These are phyloP conservation scores for Cryptus viduatorius DNA, from an alignment of 2,888 invertebrate genomes.

Conservation along the genomic window DNA sequence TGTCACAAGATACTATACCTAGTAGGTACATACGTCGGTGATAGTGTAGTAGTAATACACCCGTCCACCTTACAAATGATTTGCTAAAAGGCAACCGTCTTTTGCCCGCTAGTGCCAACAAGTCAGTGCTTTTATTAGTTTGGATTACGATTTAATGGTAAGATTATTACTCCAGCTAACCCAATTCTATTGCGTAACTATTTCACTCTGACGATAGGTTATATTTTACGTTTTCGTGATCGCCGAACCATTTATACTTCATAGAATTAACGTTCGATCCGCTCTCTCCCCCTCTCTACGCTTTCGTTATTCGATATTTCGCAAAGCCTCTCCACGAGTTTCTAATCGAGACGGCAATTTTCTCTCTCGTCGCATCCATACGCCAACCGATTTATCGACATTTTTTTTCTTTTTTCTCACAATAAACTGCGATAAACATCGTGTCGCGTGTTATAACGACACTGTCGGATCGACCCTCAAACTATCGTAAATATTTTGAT, in stretches of 20 bases:
- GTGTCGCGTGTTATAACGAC: too few species aligned
- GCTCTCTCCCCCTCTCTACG: neutral
- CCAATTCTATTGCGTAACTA: conserved; percentile 68
- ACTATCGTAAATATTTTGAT: too few species aligned
- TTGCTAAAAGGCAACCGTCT: conserved; percentile 64
- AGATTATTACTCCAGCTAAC: conserved; percentile 58
- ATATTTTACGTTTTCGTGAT: conserved; percentile 54
- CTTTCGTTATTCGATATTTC: neutral
- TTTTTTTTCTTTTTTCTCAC: neutral
- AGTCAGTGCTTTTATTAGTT: conserved; percentile 65
- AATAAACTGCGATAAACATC: too few species aligned
- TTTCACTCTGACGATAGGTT: conserved; percentile 63
- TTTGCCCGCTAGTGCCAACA: conserved; percentile 67
- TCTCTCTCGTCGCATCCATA: neutral
- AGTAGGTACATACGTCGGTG: conserved; percentile 43
- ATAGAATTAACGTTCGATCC: conserved; percentile 10
- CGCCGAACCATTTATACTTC: conserved; percentile 40
- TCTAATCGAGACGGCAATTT: neutral
- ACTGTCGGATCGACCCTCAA: too few species aligned
- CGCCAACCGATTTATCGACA: neutral
- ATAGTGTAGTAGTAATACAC: conserved; percentile 50
- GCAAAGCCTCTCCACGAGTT: neutral
- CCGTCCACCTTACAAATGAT: conserved; percentile 68
- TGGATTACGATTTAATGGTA: conserved; percentile 71
- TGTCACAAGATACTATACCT: conserved; percentile 64